Base-by-base conservation (phyloP, 2,113 vertebrate species). In the Corydoras maculifer region DNA sequence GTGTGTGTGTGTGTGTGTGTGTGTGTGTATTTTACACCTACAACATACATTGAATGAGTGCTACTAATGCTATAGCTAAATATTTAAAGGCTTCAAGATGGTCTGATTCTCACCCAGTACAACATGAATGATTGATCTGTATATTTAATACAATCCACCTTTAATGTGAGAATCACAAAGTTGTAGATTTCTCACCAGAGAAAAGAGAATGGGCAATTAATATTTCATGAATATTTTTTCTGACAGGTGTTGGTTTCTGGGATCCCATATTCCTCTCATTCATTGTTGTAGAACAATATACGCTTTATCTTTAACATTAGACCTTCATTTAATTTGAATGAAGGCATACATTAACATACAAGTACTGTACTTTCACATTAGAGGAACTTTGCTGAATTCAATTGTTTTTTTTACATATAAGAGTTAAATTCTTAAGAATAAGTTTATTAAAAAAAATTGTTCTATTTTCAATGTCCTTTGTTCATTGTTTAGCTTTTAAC, bases 91-190 rank as follows among this genome's bases (percentile, higher is more conserved):
- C 35, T 11, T 65, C 49, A 15, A 54, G 58, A 8, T 7, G 4
- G 13, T 55, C 35, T 62, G 8, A 68, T 66, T 69, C 62, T 72
- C 15, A 29, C 15, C 51, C 35, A 59, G 8, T 69, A 58, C 43
- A 64, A 64, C 68, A 76, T 72, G 55, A 78, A 71, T 74, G 68
- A 81, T 72, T 74, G 76, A 73, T 74, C 68, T 49, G 69, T 69
- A 68, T 58, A 78, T 70, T 49, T 63, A 73, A 30, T 60, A 68
- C 51, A 70, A 9, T 61, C 66, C 50, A 35, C 68, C 60, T 55
- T 66, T 58, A 58, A 53, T 50, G 49, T 64, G 61, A 62, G 60
- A 73, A 74, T 75, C 50, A 71, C 32, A 13, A n/a, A 68, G 69
- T 50, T 57, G 63, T 15, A 31, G 57, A 30, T 43, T 30, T 61